Conservation (phyloP, 2,888 invertebrate genomes). For the Cloeon dipterum region DNA sequence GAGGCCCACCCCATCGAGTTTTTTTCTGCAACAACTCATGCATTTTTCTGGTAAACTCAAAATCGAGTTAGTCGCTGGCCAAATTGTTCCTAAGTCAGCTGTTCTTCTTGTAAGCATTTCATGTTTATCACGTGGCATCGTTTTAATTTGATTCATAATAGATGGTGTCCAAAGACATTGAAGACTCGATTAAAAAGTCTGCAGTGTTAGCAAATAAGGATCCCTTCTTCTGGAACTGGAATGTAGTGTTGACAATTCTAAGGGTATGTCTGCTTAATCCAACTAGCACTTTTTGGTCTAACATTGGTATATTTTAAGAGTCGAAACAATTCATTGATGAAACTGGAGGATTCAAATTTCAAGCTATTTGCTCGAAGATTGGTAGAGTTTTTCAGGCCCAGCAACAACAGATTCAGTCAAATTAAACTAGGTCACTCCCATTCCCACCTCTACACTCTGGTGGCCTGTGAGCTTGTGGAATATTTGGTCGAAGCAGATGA, state of each 20-base stretch:
- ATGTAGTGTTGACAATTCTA: slow-evolving; percentile 58
- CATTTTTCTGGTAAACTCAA: slow-evolving; percentile 20
- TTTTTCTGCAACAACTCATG: slow-evolving; percentile 60
- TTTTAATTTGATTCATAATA: too few species aligned
- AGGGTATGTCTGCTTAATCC: slow-evolving; percentile 28
- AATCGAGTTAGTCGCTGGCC: too few species aligned
- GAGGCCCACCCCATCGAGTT: slow-evolving; percentile 56
- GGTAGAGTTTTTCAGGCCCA: slow-evolving; percentile 67
- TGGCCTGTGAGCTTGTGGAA: slow-evolving; percentile 40
- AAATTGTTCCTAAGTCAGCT: slow-evolving; percentile 3
- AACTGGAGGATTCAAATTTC: slow-evolving; percentile 39
- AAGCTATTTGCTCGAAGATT: slow-evolving; percentile 48
- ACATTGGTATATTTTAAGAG: slow-evolving; percentile 18
- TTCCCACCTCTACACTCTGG: slow-evolving; percentile 17
- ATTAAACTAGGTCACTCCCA: slow-evolving; percentile 39
- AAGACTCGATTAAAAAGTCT: slow-evolving; percentile 53
- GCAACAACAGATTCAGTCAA: slow-evolving; percentile 50
- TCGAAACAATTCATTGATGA: slow-evolving; percentile 25
- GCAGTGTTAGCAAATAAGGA: slow-evolving; percentile 60
- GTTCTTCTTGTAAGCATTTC: slow-evolving; percentile 4
- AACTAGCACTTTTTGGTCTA: slow-evolving; percentile 10
- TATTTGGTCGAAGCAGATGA: slow-evolving; percentile 43
- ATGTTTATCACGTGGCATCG: too few species aligned
- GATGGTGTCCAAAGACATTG: slow-evolving; percentile 25
- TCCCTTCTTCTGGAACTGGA: slow-evolving; percentile 79